These are phyloP conservation scores for Apotomis turbidana DNA, from an alignment of 2,888 invertebrate species.

Conservation along the genomic window DNA sequence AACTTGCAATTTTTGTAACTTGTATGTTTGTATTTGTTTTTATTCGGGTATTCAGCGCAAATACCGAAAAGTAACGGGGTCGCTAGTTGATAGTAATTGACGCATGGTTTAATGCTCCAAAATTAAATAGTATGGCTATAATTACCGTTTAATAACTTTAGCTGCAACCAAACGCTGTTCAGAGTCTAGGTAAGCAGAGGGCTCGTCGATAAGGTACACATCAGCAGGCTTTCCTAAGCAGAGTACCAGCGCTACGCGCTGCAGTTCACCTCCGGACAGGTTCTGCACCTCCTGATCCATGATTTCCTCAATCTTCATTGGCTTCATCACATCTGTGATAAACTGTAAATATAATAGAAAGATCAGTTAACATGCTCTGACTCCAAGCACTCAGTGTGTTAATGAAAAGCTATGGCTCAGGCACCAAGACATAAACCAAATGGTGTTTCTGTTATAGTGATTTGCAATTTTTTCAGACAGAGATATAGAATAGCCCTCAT, in stretches of 20 bases:
- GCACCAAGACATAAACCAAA: no score
- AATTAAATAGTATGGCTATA: not conserved
- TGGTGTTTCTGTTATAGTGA: no score
- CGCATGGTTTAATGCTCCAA: no score
- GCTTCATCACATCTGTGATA: slow-evolving; percentile 99
- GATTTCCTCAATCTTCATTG: slow-evolving; percentile 97
- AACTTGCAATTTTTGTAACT: no score
- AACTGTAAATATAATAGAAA: slow-evolving; percentile 84
- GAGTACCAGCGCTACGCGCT: slow-evolving; percentile 97
- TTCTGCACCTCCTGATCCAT: slow-evolving; percentile 99
- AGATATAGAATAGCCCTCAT: no score
- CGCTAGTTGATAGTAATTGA: no score
- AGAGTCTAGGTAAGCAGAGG: slow-evolving; percentile 99
- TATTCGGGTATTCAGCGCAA: no score
- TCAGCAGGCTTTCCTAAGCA: slow-evolving; percentile 99
- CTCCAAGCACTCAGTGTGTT: not conserved
- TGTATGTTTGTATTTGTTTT: no score
- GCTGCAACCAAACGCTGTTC: slow-evolving; percentile 99
- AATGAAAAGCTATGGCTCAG: no score
- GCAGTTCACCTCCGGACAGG: slow-evolving; percentile 99
- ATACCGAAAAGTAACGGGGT: no score
- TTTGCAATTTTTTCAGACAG: no score
- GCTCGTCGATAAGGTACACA: slow-evolving; percentile 99
- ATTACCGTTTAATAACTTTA: slow-evolving; percentile 97
- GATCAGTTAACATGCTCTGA: not conserved